Conservation (phyloP, 2,888 invertebrate genomes). For the Cosmia trapezina region DNA sequence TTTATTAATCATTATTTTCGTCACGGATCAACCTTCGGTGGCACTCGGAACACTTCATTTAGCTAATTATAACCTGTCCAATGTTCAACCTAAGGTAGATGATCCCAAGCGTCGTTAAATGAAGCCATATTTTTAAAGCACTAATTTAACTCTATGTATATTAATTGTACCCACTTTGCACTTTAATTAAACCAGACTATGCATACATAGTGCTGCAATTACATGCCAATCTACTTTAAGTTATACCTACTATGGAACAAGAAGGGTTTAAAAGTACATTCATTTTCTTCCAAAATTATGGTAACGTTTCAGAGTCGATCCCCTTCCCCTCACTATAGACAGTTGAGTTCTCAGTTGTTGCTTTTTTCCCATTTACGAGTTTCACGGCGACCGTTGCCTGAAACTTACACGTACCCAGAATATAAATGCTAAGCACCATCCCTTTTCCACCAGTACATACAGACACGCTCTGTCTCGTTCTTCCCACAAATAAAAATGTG, state of each 20-base stretch:
- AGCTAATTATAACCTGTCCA: slow-evolving; percentile 52
- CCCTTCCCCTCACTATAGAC: slow-evolving; percentile 87
- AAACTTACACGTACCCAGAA: slow-evolving; percentile 91
- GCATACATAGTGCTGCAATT: slow-evolving; percentile 45
- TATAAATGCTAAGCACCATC: slow-evolving; percentile 87
- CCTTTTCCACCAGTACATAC: slow-evolving; percentile 71
- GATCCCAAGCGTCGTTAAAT: slow-evolving; percentile 43
- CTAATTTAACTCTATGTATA: slow-evolving; percentile 41
- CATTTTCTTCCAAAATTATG: slow-evolving; percentile 51
- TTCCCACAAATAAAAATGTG: slow-evolving; percentile 89
- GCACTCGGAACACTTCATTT: slow-evolving; percentile 56
- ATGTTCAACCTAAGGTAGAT: slow-evolving; percentile 41
- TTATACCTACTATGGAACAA: slow-evolving; percentile 8
- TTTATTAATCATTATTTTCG: slow-evolving; percentile 77
- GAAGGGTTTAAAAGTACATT: slow-evolving; percentile 7
- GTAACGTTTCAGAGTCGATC: slow-evolving; percentile 71
- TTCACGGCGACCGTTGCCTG: slow-evolving; percentile 91
- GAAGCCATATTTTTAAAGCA: slow-evolving; percentile 46
- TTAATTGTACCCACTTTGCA: slow-evolving; percentile 54
- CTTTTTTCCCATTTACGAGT: slow-evolving; percentile 91
- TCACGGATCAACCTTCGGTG: slow-evolving; percentile 71
- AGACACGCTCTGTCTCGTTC: slow-evolving; percentile 77
- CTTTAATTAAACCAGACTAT: slow-evolving; percentile 49
- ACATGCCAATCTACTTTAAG: slow-evolving; percentile 33
- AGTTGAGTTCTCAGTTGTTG: slow-evolving; percentile 89